A percentile compares a stretch with the other conserved stretches of the same genome.
Conservation (phyloP, 2,113 vertebrate species). For the Anguilla japonica region DNA sequence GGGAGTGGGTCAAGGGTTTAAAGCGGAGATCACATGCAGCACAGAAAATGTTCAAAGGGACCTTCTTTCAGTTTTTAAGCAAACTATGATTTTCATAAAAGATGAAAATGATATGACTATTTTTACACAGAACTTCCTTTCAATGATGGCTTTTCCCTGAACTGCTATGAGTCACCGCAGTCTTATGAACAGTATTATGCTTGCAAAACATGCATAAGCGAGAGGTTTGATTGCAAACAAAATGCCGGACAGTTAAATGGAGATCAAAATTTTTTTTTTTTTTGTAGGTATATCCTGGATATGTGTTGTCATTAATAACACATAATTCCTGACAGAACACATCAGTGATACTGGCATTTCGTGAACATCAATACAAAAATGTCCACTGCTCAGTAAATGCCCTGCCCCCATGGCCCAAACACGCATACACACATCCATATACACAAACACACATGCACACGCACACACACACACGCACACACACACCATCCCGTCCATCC, state of each 20-base stretch:
- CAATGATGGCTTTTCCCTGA: conserved; percentile 33
- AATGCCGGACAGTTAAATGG: background rate
- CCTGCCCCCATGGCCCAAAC: too few relatives aligned
- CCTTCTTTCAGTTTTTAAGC: conserved; percentile 32
- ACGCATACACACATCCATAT: too few relatives aligned
- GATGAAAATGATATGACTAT: conserved; percentile 41
- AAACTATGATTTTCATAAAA: conserved; percentile 40
- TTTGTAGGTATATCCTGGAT: too few relatives aligned
- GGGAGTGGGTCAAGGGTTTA: conserved; percentile 17
- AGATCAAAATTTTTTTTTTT: background rate
- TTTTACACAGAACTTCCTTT: conserved; percentile 34
- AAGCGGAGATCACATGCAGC: conserved; percentile 17
- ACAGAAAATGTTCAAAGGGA: conserved; percentile 34
- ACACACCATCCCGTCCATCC: too few relatives aligned
- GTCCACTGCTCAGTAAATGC: background rate
- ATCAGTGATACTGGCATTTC: background rate
- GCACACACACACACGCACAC: too few relatives aligned
- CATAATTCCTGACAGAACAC: background rate
- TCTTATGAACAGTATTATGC: conserved; percentile 1
- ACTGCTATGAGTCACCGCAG: conserved; percentile 43
- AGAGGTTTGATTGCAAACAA: background rate
- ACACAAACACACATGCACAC: too few relatives aligned
- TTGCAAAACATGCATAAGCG: background rate
- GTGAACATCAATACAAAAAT: background rate
- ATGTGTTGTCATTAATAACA: background rate